These are phyloP conservation scores for Brachionus asplanchnoidis DNA, from an alignment of 1,140 invertebrate genomes.

Conservation along the genomic window DNA sequence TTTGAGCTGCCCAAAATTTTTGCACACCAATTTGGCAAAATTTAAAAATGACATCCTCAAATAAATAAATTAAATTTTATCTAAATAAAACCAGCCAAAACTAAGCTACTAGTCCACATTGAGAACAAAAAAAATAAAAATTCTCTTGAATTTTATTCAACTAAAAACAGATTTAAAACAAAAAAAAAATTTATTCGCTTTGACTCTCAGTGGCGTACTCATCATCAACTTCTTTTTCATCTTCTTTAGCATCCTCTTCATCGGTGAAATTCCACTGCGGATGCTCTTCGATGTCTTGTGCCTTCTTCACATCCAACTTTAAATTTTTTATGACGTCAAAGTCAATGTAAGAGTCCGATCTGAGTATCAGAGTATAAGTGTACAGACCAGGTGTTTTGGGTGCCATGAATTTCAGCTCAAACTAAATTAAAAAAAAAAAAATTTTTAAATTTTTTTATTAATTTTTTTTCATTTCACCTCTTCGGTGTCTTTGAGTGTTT, in stretches of 20 bases:
- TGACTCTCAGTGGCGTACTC: constrained; percentile 35
- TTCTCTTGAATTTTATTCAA: background rate
- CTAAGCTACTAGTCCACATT: constrained; percentile 30
- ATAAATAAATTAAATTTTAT: background rate
- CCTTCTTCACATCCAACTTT: constrained; percentile 25
- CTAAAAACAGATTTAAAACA: background rate
- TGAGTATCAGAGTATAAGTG: constrained; percentile 83
- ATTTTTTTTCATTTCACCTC: constrained; percentile 42
- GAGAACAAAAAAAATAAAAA: background rate
- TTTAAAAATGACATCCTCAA: background rate
- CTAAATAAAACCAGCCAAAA: background rate
- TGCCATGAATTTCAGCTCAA: constrained; percentile 90
- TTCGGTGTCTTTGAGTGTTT: constrained; percentile 60
- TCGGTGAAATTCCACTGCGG: constrained; percentile 41
- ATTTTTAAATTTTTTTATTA: background rate
- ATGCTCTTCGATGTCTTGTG: constrained; percentile 11
- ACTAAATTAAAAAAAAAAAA: constrained; percentile 60
- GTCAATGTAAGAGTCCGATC: constrained; percentile 83
- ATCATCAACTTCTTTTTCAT: constrained; percentile 1
- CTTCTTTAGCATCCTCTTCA: constrained; percentile 6
- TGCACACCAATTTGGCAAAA: background rate
- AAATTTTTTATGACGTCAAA: constrained; percentile 50
- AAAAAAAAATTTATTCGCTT: constrained; percentile 16
- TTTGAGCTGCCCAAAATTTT: background rate
- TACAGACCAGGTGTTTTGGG: constrained; percentile 85